A percentile compares a stretch with the other conserved stretches of the same genome.
Conservation (phyloP, 2,888 invertebrate species). For the Mythimna pallens region DNA sequence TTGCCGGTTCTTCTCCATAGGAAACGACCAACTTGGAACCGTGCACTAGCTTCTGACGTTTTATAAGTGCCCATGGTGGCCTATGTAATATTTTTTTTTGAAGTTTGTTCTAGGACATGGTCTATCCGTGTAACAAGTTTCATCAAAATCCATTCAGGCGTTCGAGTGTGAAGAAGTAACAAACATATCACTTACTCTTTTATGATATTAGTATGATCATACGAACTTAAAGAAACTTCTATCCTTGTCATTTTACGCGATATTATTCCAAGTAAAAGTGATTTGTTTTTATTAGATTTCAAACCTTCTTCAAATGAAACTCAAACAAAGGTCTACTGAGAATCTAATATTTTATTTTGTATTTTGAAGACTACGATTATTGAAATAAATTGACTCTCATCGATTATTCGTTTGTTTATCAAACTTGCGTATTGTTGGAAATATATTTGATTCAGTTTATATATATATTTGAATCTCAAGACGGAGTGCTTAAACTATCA, state of each 20-base stretch:
- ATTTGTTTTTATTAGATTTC: conserved; percentile 35
- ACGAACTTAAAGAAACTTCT: conserved; percentile 11
- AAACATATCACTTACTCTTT: no score
- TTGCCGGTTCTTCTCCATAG: no score
- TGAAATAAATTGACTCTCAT: conserved; percentile 26
- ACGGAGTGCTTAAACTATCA: neutral
- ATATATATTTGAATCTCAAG: neutral
- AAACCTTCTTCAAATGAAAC: conserved; percentile 39
- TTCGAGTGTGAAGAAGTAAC: no score
- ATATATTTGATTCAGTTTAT: neutral
- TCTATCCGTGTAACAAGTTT: neutral
- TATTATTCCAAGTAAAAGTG: conserved; percentile 13
- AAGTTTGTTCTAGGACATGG: no score
- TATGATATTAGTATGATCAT: neutral
- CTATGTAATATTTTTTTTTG: no score
- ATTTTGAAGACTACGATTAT: conserved; percentile 27
- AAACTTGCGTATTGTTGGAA: neutral
- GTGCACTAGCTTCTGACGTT: no score
- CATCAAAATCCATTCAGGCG: no score
- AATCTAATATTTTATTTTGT: conserved; percentile 29
- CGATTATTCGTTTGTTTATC: conserved; percentile 12
- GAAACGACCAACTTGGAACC: no score
- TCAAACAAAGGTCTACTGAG: conserved; percentile 17
- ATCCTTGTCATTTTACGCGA: conserved; percentile 13
- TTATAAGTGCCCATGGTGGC: no score